Base-by-base conservation (phyloP, 1,140 invertebrate species). In the Sarcophaga peregrina region DNA sequence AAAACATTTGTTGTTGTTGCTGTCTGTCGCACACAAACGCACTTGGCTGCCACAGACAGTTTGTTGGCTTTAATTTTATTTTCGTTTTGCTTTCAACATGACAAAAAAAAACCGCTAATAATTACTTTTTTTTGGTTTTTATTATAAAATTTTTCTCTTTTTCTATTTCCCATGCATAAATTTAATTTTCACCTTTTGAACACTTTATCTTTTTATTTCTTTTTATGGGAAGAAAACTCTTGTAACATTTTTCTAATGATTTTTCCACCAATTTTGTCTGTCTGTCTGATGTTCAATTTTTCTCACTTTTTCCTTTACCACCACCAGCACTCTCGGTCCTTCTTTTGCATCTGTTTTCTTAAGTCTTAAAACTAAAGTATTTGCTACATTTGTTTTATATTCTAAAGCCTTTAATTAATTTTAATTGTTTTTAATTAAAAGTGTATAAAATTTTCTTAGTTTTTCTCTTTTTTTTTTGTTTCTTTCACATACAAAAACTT, bases 391-490 rank as follows among this genome's bases (percentile, higher is more conserved):
- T 46, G 8, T 76, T n/a, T 47, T n/a, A 47, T 62, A 6, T 74
- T 15, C 25, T 46, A 15, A 6, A 20, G 10, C 47, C 75, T 52
- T 78, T 78, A 78, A 78, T 78, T 78, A 78, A 78, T 78, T 78
- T 78, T 20, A 78, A 78, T 78, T 78, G 75, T 78, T 78, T 78
- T 78, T 78, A 78, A 78, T 78, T 78, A 78, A 78, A 52, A 50
- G 20, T 25, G 17, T 13, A 6, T 5, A 17, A 68, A 68, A 68
- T 20, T 68, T 68, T 68, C 62, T 68, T 68, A n/a, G 15, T 68
- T 68, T 9, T 0, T 58, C 6, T 58, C 6, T 58, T 68, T 68
- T 68, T 68, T 68, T 68, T n/a, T n/a, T n/a, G n/a, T n/a, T n/a
- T 25, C 15, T 62, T 62, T 62, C 1, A 68, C 0, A 9, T 13